A percentile compares a stretch with the other conserved stretches of the same genome.
phyloP scores from a whole-genome alignment of 2,113 vertebrate species.

The Spea bombifrons region DNA sequence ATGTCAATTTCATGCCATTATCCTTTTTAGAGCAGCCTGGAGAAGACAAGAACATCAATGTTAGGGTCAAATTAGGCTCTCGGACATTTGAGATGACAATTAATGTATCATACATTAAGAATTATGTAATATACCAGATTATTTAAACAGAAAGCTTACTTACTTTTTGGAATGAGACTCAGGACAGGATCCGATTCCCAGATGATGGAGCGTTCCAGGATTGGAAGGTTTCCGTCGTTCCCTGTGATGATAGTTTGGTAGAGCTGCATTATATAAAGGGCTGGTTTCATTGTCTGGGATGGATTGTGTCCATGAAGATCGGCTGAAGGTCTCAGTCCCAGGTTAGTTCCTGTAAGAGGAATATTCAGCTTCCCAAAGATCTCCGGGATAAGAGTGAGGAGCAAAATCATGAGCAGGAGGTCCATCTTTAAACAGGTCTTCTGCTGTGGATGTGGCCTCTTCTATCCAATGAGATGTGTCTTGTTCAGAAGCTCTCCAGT shows the following conservation, averaged over 20 bases:
- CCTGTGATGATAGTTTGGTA: conserved; percentile 69
- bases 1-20: conserved; percentile 62
- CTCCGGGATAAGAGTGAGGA: conserved; percentile 8
- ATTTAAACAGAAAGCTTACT: too few species aligned
- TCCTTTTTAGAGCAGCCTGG: conserved; percentile 70
- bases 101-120: too few species aligned
- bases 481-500: neutral
- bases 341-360: neutral
- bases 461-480: neutral
- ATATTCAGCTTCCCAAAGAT: conserved; percentile 11
- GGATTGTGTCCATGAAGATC: conserved; percentile 41
- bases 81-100: neutral
- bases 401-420: neutral
- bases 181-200: too few species aligned
- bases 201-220: conserved; percentile 47
- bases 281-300: conserved; percentile 53
- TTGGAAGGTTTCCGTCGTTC: too few species aligned
- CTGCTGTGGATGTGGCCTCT: neutral
- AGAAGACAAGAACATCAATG: conserved; percentile 30
- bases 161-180: too few species aligned
- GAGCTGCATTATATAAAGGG: conserved; percentile 80
- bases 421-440: neutral
- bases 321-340: neutral
- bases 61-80: conserved; percentile 69
- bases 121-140: too few species aligned